Evolutionary conservation across 2,888 invertebrate genomes (phyloP), one percentile per base, ranked within the genome.

Genomic region (Nycteola revayana): DNA sequence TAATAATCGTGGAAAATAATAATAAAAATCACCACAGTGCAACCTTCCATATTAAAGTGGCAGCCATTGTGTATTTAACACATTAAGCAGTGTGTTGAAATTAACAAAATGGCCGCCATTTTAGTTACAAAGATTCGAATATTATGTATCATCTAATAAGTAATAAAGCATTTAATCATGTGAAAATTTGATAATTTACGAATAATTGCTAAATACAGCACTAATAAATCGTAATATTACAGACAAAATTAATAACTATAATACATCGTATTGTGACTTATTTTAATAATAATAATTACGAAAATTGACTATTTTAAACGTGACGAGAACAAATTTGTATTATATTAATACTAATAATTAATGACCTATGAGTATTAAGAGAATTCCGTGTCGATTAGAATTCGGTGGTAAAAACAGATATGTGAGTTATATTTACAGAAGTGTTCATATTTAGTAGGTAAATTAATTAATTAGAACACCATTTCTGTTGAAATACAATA

Each of bases 401-500:
- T 68, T 76, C 82, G 83, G 84, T 82, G 81, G 83, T 82, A 74
- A 68, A 63, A 60, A 54, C 49, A 65, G 74, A 80, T 75, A 76
- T 79, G 75, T 74, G 52, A 42, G 39, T 54, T 33, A 46, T 57
- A 58, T 57, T 56, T 48, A 54, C 63, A 56, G n/a, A n/a, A 33
- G 8, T 17, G 32, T 9, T 9, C n/a, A n/a, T n/a, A n/a, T n/a
- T n/a, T n/a, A n/a, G n/a, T n/a, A n/a, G n/a, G n/a, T 32, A n/a
- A 21, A 21, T n/a, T 21, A 21, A 21, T 21, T 21, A 21, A 21
- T 5, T n/a, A 21, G 3, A 21, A 14, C 14, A 14, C 14, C 14
- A 14, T 14, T 14, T 14, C n/a, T 14, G 14, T 5, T 2, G 2
- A 14, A 14, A 2, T 14, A 14, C 14, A 14, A 14, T 14, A 14